phyloP scores from a whole-genome alignment of 2,113 vertebrate genomes.

The Excalfactoria chinensis region DNA sequence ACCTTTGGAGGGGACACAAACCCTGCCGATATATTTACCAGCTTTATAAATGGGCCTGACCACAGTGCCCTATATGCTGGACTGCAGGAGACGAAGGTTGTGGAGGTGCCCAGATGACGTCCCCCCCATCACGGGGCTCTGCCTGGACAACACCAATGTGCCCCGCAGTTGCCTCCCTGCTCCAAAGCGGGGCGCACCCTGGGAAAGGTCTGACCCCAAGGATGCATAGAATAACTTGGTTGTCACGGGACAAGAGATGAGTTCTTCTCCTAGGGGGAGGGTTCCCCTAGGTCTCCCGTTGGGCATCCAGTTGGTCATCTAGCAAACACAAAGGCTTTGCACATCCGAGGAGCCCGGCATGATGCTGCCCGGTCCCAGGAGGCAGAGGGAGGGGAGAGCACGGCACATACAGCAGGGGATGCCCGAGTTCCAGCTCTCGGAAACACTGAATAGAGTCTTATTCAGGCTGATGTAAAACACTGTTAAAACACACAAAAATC shows the following conservation, averaged over 20 bases:
- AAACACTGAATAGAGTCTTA: conserved; percentile 84
- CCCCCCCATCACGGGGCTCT: neutral
- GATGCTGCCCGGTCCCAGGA: neutral
- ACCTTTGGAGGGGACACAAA: conserved; percentile 85
- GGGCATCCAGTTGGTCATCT: neutral
- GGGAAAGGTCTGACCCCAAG: neutral
- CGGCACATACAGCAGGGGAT: conserved; percentile 59
- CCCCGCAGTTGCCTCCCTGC: neutral
- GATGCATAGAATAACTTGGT: neutral
- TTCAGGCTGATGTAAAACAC: conserved; percentile 84
- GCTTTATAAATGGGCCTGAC: conserved; percentile 85
- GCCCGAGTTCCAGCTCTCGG: conserved; percentile 73
- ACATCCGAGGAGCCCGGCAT: neutral
- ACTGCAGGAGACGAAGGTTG: conserved; percentile 63
- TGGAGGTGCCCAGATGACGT: neutral
- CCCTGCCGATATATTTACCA: conserved; percentile 82
- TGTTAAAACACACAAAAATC: conserved; percentile 86
- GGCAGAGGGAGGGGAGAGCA: neutral
- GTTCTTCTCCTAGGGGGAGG: neutral
- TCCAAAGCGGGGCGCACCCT: neutral
- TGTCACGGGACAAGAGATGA: neutral
- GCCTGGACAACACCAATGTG: neutral
- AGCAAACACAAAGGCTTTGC: neutral
- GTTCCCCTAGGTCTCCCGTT: neutral
- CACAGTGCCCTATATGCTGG: conserved; percentile 75